phyloP scores from a whole-genome alignment of 2,888 invertebrate species.

The Trichopoda pennipes region DNA sequence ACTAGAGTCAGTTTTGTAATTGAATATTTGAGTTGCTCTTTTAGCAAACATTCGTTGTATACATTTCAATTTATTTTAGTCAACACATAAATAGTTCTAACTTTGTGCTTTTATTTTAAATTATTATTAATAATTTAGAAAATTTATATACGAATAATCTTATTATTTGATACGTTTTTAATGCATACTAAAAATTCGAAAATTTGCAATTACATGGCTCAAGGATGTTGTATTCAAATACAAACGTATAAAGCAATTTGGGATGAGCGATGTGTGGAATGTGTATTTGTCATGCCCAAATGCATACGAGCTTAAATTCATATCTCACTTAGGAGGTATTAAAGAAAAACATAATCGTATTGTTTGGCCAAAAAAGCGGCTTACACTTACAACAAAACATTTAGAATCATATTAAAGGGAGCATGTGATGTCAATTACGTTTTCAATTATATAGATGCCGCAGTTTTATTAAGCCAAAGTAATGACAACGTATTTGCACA shows the following conservation, averaged over 20 bases:
- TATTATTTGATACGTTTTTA: no score
- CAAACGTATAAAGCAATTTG: not conserved
- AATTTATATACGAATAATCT: no score
- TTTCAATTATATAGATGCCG: constrained; percentile 1
- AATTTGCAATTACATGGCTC: not conserved
- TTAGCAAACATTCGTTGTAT: no score
- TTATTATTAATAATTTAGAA: no score
- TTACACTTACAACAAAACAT: not conserved
- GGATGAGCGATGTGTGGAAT: not conserved
- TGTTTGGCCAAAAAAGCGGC: not conserved
- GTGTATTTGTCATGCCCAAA: not conserved
- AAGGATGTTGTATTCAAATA: not conserved
- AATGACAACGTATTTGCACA: not conserved
- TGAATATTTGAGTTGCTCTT: no score
- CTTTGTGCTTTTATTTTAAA: no score
- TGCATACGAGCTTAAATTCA: not conserved
- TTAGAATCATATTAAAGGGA: not conserved
- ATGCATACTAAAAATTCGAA: no score
- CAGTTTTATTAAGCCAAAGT: not conserved
- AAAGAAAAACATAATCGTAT: not conserved
- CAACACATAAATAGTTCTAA: no score
- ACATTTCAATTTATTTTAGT: no score
- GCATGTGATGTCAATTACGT: not conserved
- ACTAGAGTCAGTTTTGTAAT: no score
- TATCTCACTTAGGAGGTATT: not conserved